Evolutionary conservation across 2,113 vertebrate genomes (phyloP), one percentile per base, ranked within the genome.

Genomic region (Larimichthys polyactis): DNA sequence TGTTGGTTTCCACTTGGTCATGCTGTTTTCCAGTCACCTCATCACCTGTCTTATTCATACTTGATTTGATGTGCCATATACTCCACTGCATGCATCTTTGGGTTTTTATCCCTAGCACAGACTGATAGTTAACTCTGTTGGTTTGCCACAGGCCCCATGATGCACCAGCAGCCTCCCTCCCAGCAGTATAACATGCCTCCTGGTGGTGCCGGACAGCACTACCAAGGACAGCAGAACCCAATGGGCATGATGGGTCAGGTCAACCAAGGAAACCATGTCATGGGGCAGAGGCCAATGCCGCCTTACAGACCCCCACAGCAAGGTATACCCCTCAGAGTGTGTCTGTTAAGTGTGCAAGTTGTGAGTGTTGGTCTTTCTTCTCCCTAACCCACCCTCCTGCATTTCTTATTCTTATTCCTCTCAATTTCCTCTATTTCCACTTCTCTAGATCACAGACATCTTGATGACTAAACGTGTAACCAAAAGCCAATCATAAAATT

Each of bases 111-210:
- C 49, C 15, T 16, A 11, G 20, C 15, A 3, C 4, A 52, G 9
- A 72, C 44, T 40, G 11, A 75, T 51, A 43, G 19, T 27, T 44
- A 40, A 29, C 1, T 43, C 29, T 52, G 69, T 79, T 3, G 3
- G 9, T 91, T 10, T 64, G 73, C 60, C 68, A 12, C 90, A 99
- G 98, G 97, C 86, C 97, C 98, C 78, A 98, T 99, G 96, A 99
- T 99, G 96, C 98, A 99, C 90, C 98, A 99, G 93, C 98, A 99
- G 85, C 96, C 97, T 89, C 97, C 98, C 40, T 94, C 97, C 40
- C 98, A 99, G 86, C 98, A 99, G 79, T 99, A 99, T 91, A 99
- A 93, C 90, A 97, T 99, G 95, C 96, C 98, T n/a, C 97, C 99
- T 71, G 97, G 97, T 70, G 96, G 97, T 55, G 95, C 94, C 1